A percentile compares a stretch with the other conserved stretches of the same genome.
Conservation (phyloP, 2,113 vertebrate genomes). For the Melospiza georgiana region DNA sequence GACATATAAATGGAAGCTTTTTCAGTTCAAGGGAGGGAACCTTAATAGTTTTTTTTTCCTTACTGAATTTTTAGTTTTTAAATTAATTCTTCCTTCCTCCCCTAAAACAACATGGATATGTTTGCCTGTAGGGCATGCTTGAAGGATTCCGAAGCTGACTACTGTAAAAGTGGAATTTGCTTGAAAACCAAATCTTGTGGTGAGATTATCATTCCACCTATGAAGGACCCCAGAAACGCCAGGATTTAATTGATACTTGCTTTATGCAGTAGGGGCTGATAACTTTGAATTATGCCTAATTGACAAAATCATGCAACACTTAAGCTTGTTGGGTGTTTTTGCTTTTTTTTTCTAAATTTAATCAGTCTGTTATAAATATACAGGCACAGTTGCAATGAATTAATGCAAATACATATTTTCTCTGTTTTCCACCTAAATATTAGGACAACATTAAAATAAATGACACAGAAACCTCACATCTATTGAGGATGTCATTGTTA, state of each 20-base stretch:
- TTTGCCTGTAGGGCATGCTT: neutral
- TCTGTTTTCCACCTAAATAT: neutral
- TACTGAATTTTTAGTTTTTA: neutral
- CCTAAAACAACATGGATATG: neutral
- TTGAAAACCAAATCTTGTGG: neutral
- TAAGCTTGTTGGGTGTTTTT: neutral
- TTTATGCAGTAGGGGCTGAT: neutral
- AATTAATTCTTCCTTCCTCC: neutral
- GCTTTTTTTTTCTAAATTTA: neutral
- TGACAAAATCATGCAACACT: neutral
- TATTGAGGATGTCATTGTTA: neutral
- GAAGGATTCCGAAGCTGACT: neutral
- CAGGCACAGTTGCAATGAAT: neutral
- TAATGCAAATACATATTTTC: neutral
- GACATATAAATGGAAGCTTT: neutral
- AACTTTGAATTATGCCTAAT: neutral
- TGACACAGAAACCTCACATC: neutral
- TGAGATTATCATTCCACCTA: neutral
- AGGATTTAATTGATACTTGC: neutral
- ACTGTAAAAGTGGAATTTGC: neutral
- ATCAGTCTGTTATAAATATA: neutral
- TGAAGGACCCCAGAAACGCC: neutral
- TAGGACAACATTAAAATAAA: neutral
- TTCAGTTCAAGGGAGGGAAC: neutral
- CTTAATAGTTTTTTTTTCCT: neutral